These are phyloP conservation scores for Phortica variegata DNA, from an alignment of 1,140 invertebrate genomes.

Conservation along the genomic window DNA sequence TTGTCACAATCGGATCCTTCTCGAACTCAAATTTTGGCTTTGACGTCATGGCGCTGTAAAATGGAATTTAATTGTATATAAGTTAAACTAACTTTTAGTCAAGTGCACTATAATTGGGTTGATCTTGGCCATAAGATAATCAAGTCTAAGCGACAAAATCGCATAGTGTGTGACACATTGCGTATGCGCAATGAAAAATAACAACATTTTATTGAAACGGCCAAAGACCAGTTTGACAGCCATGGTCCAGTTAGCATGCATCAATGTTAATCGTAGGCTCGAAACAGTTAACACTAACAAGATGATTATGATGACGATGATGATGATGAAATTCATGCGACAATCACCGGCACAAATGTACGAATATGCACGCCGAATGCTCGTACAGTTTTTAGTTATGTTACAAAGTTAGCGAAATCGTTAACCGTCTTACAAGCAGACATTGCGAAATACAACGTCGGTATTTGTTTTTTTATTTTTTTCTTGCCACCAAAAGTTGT, in stretches of 20 bases:
- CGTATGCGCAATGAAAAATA: not conserved
- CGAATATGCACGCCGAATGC: too few species aligned
- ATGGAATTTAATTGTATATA: not conserved
- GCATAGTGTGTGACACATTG: not conserved
- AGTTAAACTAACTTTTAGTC: not conserved
- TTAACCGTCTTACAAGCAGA: too few species aligned
- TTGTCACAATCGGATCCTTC: slow-evolving; percentile 35
- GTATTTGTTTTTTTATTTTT: too few species aligned
- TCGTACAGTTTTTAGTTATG: too few species aligned
- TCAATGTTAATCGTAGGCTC: slow-evolving; percentile 18
- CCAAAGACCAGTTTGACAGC: slow-evolving; percentile 22
- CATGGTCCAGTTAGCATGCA: slow-evolving; percentile 18
- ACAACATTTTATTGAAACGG: too few species aligned
- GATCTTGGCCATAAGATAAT: slow-evolving; percentile 1
- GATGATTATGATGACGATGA: too few species aligned
- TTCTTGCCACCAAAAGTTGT: too few species aligned
- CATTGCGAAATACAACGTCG: too few species aligned
- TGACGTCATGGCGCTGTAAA: slow-evolving; percentile 25
- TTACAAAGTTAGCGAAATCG: too few species aligned
- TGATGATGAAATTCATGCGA: too few species aligned
- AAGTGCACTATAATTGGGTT: slow-evolving; percentile 7
- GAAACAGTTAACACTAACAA: too few species aligned
- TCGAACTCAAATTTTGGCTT: slow-evolving; percentile 47
- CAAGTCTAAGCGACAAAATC: not conserved
- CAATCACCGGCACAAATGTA: too few species aligned